Evolutionary conservation across 2,113 vertebrate species (phyloP), one percentile per base, ranked within the genome.

Genomic region (Amia ocellicauda): DNA sequence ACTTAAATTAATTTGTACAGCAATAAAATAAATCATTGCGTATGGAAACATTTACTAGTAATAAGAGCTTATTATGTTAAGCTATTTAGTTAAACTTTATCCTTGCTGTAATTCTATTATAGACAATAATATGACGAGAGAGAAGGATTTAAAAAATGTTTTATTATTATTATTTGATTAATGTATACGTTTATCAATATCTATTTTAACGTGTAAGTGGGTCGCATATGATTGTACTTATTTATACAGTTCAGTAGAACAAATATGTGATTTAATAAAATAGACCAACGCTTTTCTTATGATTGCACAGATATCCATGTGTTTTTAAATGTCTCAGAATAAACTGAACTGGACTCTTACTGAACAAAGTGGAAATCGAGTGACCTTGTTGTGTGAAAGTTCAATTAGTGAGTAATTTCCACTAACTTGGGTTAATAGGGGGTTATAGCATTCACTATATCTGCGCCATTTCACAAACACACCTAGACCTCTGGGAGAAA

Each of bases 341-440:
- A 7, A 36, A 4, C 31, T 36, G 31, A 36, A 10, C 5, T 36
- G 31, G 11, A 36, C 5, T 4, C 43, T 47, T 47, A n/a, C 13
- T 16, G 43, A 14, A 3, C 43, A 47, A 17, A 4, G 13, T 4
- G 1, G 23, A 51, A 36, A 36, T 20, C 10, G 29, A 60, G 26
- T 58, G 86, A 89, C 85, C 86, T 71, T 1, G 80, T 80, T 87
- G 66, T 67, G 88, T 71, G 86, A 86, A 88, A 77, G 74, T 73
- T 79, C 81, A 88, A 90, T 89, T 87, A 89, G 88, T 72, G 67
- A 88, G 86, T 90, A 83, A 88, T 78, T 71, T 74, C 79, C 77
- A 77, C 86, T 64, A 47, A 67, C 58, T 54, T 60, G 51, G 55
- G 67, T 63, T 71, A 64, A 67, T 62, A 66, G 50, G 64, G 58